Percentiles rank a stretch among this genome's conserved stretches.
These are phyloP conservation scores for Eupithecia centaureata DNA, from an alignment of 2,888 invertebrate genomes.

Conservation along the genomic window DNA sequence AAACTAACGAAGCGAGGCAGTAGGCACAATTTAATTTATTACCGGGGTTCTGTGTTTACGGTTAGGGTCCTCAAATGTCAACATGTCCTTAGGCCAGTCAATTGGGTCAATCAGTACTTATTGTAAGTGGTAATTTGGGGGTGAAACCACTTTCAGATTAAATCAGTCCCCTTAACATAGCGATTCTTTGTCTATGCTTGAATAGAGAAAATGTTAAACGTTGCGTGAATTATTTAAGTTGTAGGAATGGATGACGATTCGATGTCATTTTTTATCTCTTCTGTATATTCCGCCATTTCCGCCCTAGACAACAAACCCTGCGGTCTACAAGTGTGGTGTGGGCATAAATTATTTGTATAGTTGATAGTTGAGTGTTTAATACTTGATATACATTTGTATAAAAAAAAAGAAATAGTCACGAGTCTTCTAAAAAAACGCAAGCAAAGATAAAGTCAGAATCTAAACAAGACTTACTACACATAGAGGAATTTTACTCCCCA, in stretches of 20 bases:
- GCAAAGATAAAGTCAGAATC: background rate
- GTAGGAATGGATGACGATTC: no score
- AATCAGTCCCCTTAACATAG: no score
- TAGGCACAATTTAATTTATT: background rate
- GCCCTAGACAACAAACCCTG: no score
- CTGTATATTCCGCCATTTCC: no score
- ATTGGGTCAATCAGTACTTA: background rate
- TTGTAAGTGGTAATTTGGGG: background rate
- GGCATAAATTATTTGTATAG: no score
- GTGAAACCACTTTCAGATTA: background rate
- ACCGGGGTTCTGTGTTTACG: background rate
- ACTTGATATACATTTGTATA: no score
- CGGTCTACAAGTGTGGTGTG: no score
- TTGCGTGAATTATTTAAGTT: no score
- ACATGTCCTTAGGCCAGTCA: slow-evolving; percentile 8
- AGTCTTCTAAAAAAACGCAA: background rate
- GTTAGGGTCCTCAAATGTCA: slow-evolving; percentile 8
- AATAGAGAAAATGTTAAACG: no score
- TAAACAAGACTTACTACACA: background rate
- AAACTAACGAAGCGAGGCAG: background rate
- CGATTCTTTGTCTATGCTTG: no score
- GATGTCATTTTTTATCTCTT: no score
- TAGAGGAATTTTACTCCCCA: slow-evolving; percentile 8
- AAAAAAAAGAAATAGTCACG: background rate
- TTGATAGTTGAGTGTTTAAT: no score